Evolutionary conservation across 2,113 vertebrate species (phyloP).

Genomic region (Ivindomyrus marchei): DNA sequence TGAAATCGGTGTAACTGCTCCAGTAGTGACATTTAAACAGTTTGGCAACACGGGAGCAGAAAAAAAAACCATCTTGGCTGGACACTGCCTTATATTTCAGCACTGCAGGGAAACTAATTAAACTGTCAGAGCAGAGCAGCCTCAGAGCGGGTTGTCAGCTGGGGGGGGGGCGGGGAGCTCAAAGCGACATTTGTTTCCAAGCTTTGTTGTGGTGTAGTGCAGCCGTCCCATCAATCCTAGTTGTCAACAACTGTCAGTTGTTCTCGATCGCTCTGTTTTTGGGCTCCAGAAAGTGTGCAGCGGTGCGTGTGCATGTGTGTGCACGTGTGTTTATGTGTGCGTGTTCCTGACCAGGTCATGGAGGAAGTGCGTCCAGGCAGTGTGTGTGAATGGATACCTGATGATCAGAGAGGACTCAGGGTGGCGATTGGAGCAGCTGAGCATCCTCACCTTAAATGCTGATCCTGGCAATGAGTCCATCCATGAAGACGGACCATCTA

Average conservation of each 20-base stretch:
- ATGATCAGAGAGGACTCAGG: neutral
- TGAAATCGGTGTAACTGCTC: conserved; percentile 8
- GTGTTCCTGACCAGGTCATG: neutral
- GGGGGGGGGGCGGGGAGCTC: neutral
- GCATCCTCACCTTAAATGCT: neutral
- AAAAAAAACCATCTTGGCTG: conserved; percentile 14
- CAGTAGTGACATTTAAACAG: conserved; percentile 26
- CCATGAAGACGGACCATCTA: neutral
- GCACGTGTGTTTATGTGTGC: neutral
- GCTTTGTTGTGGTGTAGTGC: neutral
- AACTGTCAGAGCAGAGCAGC: neutral
- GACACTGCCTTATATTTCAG: neutral
- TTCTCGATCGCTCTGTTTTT: neutral
- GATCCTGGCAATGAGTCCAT: neutral
- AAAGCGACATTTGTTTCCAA: neutral
- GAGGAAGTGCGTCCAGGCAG: neutral
- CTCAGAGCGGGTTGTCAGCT: neutral
- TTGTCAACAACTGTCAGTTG: neutral
- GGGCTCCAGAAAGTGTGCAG: neutral
- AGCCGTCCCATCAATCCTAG: neutral
- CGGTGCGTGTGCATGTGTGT: neutral
- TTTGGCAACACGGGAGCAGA: neutral
- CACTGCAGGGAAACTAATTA: conserved; percentile 20
- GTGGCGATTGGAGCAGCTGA: neutral
- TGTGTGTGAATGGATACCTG: neutral